A percentile compares a stretch with the other conserved stretches of the same genome.
Conservation (phyloP, 1,140 invertebrate genomes). For the Drosophila insularis region DNA sequence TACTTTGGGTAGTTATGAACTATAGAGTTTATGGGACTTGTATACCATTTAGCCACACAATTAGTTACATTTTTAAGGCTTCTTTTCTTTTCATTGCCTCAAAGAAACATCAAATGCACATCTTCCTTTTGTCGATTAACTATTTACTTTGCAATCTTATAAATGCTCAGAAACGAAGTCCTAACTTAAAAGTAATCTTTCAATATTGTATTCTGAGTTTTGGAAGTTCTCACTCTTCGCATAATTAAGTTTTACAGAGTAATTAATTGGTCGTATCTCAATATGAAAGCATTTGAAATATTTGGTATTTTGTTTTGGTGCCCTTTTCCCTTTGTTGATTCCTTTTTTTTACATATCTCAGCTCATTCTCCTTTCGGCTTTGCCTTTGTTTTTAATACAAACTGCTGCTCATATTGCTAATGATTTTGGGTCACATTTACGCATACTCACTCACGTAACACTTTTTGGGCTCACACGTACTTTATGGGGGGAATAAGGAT, state of each 20-base stretch:
- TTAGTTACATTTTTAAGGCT: background rate
- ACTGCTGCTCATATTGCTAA: slow-evolving; percentile 81
- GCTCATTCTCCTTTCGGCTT: slow-evolving; percentile 43
- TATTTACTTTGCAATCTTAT: too few relatives aligned
- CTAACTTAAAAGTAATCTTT: too few relatives aligned
- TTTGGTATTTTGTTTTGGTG: slow-evolving; percentile 3
- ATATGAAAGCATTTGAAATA: background rate
- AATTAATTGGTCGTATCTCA: background rate
- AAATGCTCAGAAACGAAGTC: too few relatives aligned
- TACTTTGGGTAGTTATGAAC: background rate
- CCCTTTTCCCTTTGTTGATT: background rate
- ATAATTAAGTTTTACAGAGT: background rate
- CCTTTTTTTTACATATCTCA: slow-evolving; percentile 63
- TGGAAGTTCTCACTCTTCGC: background rate
- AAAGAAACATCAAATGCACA: too few relatives aligned
- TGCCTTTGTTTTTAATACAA: slow-evolving; percentile 75
- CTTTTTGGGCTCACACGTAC: slow-evolving; percentile 65
- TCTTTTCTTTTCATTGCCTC: too few relatives aligned
- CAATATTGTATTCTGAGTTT: background rate
- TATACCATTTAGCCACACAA: too few relatives aligned
- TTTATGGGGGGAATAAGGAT: slow-evolving; percentile 10
- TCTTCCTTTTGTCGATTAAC: too few relatives aligned
- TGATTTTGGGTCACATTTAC: slow-evolving; percentile 75
- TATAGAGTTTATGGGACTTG: too few relatives aligned
- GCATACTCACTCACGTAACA: slow-evolving; percentile 54